A percentile compares a stretch with the other conserved stretches of the same genome.
Conservation (phyloP, 2,888 invertebrate genomes). For the Cryptocephalus moraei region DNA sequence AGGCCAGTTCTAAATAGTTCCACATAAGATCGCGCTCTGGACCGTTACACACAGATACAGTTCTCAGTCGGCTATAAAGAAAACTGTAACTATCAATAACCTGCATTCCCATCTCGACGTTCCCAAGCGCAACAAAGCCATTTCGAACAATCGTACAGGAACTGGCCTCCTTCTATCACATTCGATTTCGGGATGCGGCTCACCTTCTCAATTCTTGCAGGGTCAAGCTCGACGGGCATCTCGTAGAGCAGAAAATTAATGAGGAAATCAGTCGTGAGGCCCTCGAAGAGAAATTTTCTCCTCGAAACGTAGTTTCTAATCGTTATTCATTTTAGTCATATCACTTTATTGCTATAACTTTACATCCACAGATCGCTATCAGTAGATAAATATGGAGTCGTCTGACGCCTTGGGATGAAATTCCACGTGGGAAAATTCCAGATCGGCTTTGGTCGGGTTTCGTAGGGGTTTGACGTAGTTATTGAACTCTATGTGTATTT, state of each 20-base stretch:
- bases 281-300: constrained; percentile 8
- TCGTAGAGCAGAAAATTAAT: constrained; percentile 15
- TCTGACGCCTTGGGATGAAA: constrained; percentile 9
- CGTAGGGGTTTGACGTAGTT: constrained; percentile 4
- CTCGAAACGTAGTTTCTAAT: neutral
- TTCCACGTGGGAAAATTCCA: constrained; percentile 12
- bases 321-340: constrained; percentile 4
- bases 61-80: too few relatives aligned
- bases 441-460: constrained; percentile 10
- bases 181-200: too few relatives aligned
- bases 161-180: too few relatives aligned
- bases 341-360: constrained; percentile 16
- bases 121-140: too few relatives aligned
- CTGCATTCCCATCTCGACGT: too few relatives aligned
- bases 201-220: neutral
- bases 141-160: too few relatives aligned
- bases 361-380: constrained; percentile 10
- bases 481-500: constrained; percentile 13
- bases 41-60: too few relatives aligned
- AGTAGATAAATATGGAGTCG: too few relatives aligned
- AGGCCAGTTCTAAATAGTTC: too few relatives aligned
- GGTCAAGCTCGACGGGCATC: constrained; percentile 7
- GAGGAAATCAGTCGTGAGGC: constrained; percentile 14
- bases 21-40: too few relatives aligned
- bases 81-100: too few relatives aligned